These are phyloP conservation scores for Papilio aristodemus DNA, from an alignment of 1,140 invertebrate species.

Conservation along the genomic window DNA sequence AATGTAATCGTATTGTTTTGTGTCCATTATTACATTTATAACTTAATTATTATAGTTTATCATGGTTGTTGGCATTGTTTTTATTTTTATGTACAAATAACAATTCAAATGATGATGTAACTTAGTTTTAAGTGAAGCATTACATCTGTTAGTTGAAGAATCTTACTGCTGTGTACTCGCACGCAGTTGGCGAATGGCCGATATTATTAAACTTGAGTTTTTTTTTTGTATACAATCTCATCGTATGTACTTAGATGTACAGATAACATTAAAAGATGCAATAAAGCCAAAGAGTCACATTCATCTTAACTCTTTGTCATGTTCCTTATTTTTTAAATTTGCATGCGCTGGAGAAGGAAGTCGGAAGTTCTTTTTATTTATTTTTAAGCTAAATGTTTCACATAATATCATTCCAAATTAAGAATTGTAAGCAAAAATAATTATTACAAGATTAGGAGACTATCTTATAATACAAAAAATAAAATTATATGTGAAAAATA, in stretches of 20 bases:
- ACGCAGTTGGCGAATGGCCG: constrained; percentile 51
- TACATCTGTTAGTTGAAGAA: constrained; percentile 46
- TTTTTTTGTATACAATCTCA: constrained; percentile 36
- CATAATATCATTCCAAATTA: constrained; percentile 79
- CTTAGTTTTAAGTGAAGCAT: constrained; percentile 57
- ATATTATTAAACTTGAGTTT: constrained; percentile 44
- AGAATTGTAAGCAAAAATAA: constrained; percentile 75
- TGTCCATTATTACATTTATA: constrained; percentile 71
- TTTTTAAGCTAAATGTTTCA: constrained; percentile 75
- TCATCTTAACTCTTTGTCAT: constrained; percentile 71
- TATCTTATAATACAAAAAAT: constrained; percentile 73
- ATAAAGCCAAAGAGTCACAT: constrained; percentile 73
- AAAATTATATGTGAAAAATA: constrained; percentile 66
- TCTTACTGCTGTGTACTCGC: constrained; percentile 49
- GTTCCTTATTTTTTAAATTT: constrained; percentile 57
- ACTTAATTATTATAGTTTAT: constrained; percentile 76
- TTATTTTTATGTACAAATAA: constrained; percentile 80
- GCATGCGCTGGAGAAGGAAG: constrained; percentile 48
- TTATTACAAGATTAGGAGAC: constrained; percentile 72
- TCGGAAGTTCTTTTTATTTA: constrained; percentile 71
- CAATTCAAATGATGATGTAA: constrained; percentile 70
- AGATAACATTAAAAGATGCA: constrained; percentile 42
- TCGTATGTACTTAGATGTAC: constrained; percentile 40
- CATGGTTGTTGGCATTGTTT: constrained; percentile 75
- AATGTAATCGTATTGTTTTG: constrained; percentile 69